These are phyloP conservation scores for Cataglyphis cursor DNA, from an alignment of 2,888 invertebrate genomes.

Conservation along the genomic window DNA sequence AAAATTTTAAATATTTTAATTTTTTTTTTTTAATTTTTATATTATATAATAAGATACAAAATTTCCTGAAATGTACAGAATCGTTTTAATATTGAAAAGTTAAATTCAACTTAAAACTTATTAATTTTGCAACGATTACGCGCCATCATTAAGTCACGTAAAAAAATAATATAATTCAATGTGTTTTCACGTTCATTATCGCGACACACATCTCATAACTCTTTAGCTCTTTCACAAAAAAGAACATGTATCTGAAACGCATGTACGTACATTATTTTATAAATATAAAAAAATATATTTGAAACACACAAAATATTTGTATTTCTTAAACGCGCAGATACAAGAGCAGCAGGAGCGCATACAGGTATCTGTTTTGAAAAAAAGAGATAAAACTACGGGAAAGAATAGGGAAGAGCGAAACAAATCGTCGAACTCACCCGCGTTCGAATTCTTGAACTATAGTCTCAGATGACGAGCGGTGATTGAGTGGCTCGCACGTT, in stretches of 20 bases:
- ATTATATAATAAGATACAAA: not conserved
- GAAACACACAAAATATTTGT: not conserved
- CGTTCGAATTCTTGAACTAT: slow-evolving; percentile 32
- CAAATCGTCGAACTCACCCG: slow-evolving; percentile 60
- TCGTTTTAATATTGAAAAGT: not conserved
- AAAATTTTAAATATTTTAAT: not conserved
- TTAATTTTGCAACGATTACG: not conserved
- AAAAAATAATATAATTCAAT: not conserved
- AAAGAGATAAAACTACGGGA: not conserved
- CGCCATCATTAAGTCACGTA: not conserved
- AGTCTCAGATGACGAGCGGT: slow-evolving; percentile 19
- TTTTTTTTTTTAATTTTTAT: not conserved
- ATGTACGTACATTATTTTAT: not conserved
- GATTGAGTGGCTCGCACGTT: slow-evolving; percentile 70
- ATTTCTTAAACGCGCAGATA: not conserved
- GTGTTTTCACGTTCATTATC: not conserved
- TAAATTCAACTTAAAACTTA: not conserved
- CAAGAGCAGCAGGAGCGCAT: not conserved
- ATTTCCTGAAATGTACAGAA: not conserved
- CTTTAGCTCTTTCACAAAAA: not conserved
- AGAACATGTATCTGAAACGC: not conserved
- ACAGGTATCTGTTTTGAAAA: not conserved
- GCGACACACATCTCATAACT: not conserved
- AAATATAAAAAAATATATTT: not conserved
- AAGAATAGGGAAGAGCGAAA: not conserved